A percentile compares a stretch with the other conserved stretches of the same genome.
phyloP scores from a whole-genome alignment of 1,140 invertebrate species.

The Anoplolepis gracilipes region DNA sequence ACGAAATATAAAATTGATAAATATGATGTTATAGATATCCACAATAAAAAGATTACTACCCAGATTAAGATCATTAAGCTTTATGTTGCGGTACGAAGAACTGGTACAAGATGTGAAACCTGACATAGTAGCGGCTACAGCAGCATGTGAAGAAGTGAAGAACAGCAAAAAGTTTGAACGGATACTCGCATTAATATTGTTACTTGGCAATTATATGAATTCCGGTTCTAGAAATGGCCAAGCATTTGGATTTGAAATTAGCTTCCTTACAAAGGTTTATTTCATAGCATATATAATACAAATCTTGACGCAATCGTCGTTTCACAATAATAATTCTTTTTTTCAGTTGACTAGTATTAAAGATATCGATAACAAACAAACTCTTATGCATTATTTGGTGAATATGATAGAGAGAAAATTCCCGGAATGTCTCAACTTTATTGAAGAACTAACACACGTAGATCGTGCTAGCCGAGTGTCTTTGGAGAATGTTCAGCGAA shows the following conservation, averaged over 20 bases:
- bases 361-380: slow-evolving; percentile 96
- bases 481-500: slow-evolving; percentile 94
- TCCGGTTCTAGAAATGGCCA: slow-evolving; percentile 96
- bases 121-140: slow-evolving; percentile 97
- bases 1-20: neutral
- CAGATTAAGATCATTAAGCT: slow-evolving; percentile 95
- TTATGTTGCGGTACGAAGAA: slow-evolving; percentile 94
- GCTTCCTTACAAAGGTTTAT: slow-evolving; percentile 95
- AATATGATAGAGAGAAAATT: slow-evolving; percentile 95
- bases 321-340: neutral
- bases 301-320: neutral
- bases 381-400: slow-evolving; percentile 96
- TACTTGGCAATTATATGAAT: slow-evolving; percentile 98
- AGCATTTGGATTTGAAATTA: slow-evolving; percentile 98
- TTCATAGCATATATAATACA: neutral
- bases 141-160: slow-evolving; percentile 97
- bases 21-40: slow-evolving; percentile 86
- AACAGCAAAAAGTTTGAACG: slow-evolving; percentile 95
- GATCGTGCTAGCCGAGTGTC: slow-evolving; percentile 94
- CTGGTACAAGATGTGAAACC: slow-evolving; percentile 96
- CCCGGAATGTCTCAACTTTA: slow-evolving; percentile 93
- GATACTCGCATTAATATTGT: slow-evolving; percentile 95
- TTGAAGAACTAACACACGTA: slow-evolving; percentile 95
- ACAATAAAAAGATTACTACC: slow-evolving; percentile 95
- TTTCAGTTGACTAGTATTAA: slow-evolving; percentile 96